Base-by-base conservation (phyloP, 2,797 vertebrate species). In the Echiichthys vipera region DNA sequence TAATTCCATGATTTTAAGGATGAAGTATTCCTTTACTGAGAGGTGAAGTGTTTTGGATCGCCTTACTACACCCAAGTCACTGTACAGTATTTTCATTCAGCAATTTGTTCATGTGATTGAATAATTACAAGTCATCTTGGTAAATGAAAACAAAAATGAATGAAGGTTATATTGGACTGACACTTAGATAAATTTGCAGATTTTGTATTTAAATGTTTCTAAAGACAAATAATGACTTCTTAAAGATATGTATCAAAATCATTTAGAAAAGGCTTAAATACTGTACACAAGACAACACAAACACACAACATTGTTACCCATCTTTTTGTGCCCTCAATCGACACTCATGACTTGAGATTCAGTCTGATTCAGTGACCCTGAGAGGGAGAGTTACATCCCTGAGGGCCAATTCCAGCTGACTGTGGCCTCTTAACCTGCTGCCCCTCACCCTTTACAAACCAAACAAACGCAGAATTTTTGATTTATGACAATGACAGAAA, bases 361-460 rank as follows among this genome's bases (percentile, higher is more conserved):
- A 45, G 75, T 65, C 45, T 62, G 76, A 73, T 59, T 62, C 67
- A 32, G 22, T 65, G 56, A 63, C 54, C 75, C 65, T 5, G 9
- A 71, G 47, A 77, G 65, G 36, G 78, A 85, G 71, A 78, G 82
- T 83, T 51, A 36, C n/a, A 37, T 78, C 70, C 76, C 87, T 8
- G 29, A 70, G 51, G 76, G 47, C 74, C 80, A 77, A 74, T 88
- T 88, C 77, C 65, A 80, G 25, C 59, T 70, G 61, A 67, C 74
- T 71, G 74, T 79, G 68, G 77, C 59, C 74, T 76, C 84, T 88
- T 88, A 89, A 89, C 86, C 77, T 68, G 46, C 40, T 83, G 73
- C 70, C 75, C 78, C 30, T 45, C 13, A 46, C 86, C 82, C 63
- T 77, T 54, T 58, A 43, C 40, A 85, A 88, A 79, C 69, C 63